Evolutionary conservation across 2,888 invertebrate genomes (phyloP), one percentile per base, ranked within the genome.

Genomic region (Papilio gigon): DNA sequence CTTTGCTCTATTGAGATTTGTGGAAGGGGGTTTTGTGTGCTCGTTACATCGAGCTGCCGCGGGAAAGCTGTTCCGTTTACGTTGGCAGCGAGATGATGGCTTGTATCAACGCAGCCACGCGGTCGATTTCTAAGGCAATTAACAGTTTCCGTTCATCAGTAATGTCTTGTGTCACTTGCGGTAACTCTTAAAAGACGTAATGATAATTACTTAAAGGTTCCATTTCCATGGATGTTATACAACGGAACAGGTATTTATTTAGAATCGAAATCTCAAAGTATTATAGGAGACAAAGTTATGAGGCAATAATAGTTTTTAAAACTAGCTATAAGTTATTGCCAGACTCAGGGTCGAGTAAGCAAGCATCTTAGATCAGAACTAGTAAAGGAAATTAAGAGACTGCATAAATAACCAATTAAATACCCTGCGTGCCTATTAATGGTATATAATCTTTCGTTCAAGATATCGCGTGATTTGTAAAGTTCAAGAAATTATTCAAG

Each of bases 41-140:
- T 53, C 27, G 6, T 50, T 53, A 53, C 27, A 27, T 27, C 53
- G 50, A 50, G 17, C 50, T 50, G 53, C 53, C 53, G 53, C n/a
- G n/a, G 42, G 42, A 30, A 47, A 47, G 22, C 30, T 30, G 30
- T 53, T 53, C 53, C 27, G 53, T 53, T 50, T 53, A 53, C 30
- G 53, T 53, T 53, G 53, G 50, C 50, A 50, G 27, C 50, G 12
- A 50, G 42, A 6, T 9, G n/a, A 53, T 53, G n/a, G 27, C 2
- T n/a, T 53, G 8, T 30, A 53, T 53, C 53, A 53, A 30, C 30
- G 27, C 53, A 30, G 53, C n/a, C 53, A 53, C 9, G 30, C 27
- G n/a, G 53, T 17, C 53, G 53, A 30, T 53, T 53, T 53, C 53
- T 53, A 53, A 53, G n/a, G 53, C 53, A 53, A 53, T 53, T 53